phyloP scores from a whole-genome alignment of 2,888 invertebrate genomes.

The Coleophora flavipennella region DNA sequence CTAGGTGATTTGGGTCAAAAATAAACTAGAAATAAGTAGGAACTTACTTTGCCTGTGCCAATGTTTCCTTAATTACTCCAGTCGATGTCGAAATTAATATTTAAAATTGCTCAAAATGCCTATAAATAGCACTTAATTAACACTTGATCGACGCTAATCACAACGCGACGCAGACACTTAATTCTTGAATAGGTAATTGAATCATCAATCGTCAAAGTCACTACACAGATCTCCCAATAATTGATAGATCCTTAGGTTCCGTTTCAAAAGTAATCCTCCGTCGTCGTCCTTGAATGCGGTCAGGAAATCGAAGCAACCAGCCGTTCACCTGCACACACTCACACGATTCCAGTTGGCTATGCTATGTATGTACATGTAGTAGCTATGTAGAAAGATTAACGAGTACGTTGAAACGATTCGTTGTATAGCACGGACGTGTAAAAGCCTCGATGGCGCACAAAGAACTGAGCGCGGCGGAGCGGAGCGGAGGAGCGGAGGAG shows the following conservation, averaged over 20 bases:
- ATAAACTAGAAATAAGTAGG: too few relatives aligned
- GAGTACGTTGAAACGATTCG: slow-evolving; percentile 39
- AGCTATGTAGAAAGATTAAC: slow-evolving; percentile 45
- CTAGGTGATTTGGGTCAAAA: too few relatives aligned
- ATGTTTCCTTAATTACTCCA: not conserved
- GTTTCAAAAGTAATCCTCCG: slow-evolving; percentile 25
- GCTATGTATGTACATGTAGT: slow-evolving; percentile 29
- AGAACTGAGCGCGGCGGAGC: slow-evolving; percentile 66
- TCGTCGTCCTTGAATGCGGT: slow-evolving; percentile 44
- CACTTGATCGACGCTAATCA: slow-evolving; percentile 8
- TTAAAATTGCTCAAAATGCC: not conserved
- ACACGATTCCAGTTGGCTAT: slow-evolving; percentile 45
- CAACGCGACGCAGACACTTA: slow-evolving; percentile 23
- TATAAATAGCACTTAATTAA: not conserved
- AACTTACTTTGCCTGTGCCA: slow-evolving; percentile 6
- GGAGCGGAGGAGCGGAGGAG: slow-evolving; percentile 32
- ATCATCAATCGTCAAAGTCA: slow-evolving; percentile 26
- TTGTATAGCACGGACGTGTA: slow-evolving; percentile 44
- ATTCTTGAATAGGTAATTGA: slow-evolving; percentile 12
- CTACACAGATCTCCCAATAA: slow-evolving; percentile 41
- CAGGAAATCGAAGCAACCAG: slow-evolving; percentile 36
- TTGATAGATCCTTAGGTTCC: slow-evolving; percentile 23
- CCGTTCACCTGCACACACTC: slow-evolving; percentile 49
- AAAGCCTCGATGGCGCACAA: slow-evolving; percentile 61
- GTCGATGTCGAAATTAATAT: not conserved